Percentiles rank a stretch among this genome's conserved stretches.
Conservation (phyloP, 2,797 vertebrate genomes). For the Anguilla anguilla region DNA sequence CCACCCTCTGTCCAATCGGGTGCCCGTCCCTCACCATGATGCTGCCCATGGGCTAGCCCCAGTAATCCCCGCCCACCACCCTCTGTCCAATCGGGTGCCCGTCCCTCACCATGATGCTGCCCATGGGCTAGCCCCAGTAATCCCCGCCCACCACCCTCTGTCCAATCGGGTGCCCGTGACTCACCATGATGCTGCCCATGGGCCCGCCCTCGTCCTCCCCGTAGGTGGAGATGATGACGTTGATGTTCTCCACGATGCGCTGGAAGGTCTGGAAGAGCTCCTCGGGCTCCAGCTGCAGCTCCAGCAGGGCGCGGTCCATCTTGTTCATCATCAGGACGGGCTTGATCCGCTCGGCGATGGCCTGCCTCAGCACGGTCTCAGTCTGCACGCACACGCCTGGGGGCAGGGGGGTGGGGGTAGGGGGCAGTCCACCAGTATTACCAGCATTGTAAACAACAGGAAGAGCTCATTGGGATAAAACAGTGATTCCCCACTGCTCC, state of each 20-base stretch:
- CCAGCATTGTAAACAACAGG: neutral
- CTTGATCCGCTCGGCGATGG: slow-evolving; percentile 91
- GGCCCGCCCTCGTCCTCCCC: slow-evolving; percentile 88
- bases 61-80: too few relatives aligned
- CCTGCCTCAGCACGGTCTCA: slow-evolving; percentile 93
- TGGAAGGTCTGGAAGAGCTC: slow-evolving; percentile 94
- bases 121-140: slow-evolving; percentile 89
- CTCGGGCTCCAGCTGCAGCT: slow-evolving; percentile 89
- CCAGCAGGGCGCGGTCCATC: slow-evolving; percentile 93
- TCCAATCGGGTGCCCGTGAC: slow-evolving; percentile 22
- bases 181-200: slow-evolving; percentile 92
- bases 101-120: slow-evolving; percentile 83
- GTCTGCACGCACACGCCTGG: slow-evolving; percentile 93
- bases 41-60: too few relatives aligned
- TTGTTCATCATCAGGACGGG: slow-evolving; percentile 99
- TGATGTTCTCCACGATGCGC: slow-evolving; percentile 91
- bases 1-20: too few relatives aligned
- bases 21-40: too few relatives aligned
- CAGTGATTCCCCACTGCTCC: too few relatives aligned
- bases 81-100: too few relatives aligned
- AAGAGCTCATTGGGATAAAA: too few relatives aligned
- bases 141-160: slow-evolving; percentile 62
- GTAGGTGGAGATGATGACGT: slow-evolving; percentile 93
- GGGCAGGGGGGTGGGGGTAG: neutral
- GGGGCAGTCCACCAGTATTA: too few relatives aligned